Evolutionary conservation across 2,113 vertebrate genomes (phyloP).

Genomic region (Nymphicus hollandicus): DNA sequence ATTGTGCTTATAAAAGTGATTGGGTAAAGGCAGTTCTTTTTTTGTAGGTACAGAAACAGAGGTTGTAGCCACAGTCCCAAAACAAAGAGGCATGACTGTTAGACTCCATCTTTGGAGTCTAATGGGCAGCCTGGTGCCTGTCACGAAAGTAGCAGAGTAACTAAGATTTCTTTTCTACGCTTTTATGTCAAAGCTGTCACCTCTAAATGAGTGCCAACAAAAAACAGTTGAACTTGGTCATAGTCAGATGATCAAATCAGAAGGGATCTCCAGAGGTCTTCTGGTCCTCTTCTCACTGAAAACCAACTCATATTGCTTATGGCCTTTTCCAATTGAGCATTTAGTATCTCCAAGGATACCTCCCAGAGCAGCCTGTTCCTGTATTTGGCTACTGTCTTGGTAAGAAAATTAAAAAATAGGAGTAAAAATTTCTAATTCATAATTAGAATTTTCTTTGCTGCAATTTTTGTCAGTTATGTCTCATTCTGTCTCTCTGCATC

Average conservation of each 20-base stretch:
- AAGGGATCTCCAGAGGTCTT: not conserved
- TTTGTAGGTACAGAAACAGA: not conserved
- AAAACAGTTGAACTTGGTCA: not conserved
- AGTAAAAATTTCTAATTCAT: not conserved
- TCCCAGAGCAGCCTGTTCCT: not conserved
- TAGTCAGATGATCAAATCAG: not conserved
- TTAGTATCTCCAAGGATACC: not conserved
- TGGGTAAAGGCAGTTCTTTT: not conserved
- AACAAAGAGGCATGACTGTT: not conserved
- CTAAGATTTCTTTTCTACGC: not conserved
- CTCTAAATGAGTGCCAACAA: not conserved
- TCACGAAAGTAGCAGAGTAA: not conserved
- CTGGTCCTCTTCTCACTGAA: not conserved
- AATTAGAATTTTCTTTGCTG: not conserved
- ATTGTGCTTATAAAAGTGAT: not conserved
- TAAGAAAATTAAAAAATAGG: not conserved
- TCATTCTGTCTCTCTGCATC: not conserved
- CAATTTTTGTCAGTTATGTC: not conserved
- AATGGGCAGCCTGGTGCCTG: not conserved
- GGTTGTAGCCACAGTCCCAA: not conserved
- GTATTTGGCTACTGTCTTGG: not conserved
- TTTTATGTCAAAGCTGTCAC: not conserved
- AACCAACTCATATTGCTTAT: not conserved
- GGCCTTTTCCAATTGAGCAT: not conserved
- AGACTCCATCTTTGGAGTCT: not conserved